phyloP scores from a whole-genome alignment of 2,113 vertebrate species.

The Nymphicus hollandicus region DNA sequence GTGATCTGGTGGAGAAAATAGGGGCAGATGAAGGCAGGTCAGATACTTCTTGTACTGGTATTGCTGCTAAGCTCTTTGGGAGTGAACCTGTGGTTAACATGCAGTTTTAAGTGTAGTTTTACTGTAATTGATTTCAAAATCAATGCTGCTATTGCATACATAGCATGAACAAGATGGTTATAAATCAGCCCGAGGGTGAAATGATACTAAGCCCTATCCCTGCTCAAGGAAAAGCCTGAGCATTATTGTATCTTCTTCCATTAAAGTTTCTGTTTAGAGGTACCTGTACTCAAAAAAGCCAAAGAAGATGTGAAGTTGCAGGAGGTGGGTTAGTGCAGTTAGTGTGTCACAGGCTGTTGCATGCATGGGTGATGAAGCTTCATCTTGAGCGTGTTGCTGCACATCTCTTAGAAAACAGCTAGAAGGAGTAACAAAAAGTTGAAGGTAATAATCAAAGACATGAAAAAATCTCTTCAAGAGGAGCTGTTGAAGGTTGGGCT shows the following conservation, averaged over 20 bases:
- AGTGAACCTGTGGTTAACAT: not conserved
- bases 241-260: not conserved
- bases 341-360: not conserved
- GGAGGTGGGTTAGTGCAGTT: not conserved
- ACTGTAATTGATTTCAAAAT: not conserved
- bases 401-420: not conserved
- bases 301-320: not conserved
- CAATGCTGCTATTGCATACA: not conserved
- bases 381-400: not conserved
- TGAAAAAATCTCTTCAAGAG: not conserved
- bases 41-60: accelerated
- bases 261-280: not conserved
- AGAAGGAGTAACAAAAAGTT: not conserved
- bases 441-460: not conserved
- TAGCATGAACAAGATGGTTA: not conserved
- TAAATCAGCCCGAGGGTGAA: not conserved
- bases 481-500: not conserved
- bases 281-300: not conserved
- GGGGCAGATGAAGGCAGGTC: no score
- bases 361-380: not conserved
- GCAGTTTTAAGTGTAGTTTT: not conserved
- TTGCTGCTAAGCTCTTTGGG: not conserved
- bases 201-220: not conserved
- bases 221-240: not conserved
- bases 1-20: not conserved